Percentiles rank a stretch among this genome's conserved stretches.
Conservation (phyloP, 2,113 vertebrate genomes). For the Psephotus haematonotus region DNA sequence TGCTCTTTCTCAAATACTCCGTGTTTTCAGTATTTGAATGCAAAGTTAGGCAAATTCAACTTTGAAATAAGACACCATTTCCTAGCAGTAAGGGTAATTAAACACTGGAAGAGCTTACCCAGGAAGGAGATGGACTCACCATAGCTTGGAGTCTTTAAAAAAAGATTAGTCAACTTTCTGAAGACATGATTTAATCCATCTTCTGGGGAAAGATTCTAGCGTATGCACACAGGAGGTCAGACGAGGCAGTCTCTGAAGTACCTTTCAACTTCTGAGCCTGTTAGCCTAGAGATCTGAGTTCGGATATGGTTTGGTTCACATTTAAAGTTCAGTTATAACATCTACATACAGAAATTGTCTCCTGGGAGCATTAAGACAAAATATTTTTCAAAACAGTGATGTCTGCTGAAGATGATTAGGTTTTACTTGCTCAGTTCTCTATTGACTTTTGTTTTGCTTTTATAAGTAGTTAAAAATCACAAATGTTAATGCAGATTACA, state of each 20-base stretch:
- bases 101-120: conserved; percentile 34
- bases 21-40: conserved; percentile 28
- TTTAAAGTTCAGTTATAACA: conserved; percentile 17
- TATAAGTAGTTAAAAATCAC: conserved; percentile 3
- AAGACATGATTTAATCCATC: conserved; percentile 14
- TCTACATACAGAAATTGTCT: neutral
- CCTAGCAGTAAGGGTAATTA: conserved; percentile 55
- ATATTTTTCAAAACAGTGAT: neutral
- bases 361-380: neutral
- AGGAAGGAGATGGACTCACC: conserved; percentile 31
- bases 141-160: conserved; percentile 31
- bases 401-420: neutral
- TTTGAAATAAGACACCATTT: conserved; percentile 57
- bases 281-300: neutral
- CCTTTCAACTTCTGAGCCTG: neutral
- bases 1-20: conserved; percentile 30
- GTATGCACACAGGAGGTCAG: neutral
- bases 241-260: neutral
- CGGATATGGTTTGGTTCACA: neutral
- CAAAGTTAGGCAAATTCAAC: conserved; percentile 59
- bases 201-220: neutral
- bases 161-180: conserved; percentile 32
- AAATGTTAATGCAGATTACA: conserved; percentile 31
- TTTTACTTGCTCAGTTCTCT: neutral
- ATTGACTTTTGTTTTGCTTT: conserved; percentile 1